Evolutionary conservation across 1,140 invertebrate genomes (phyloP).

Genomic region (Drosophila tsacasi): DNA sequence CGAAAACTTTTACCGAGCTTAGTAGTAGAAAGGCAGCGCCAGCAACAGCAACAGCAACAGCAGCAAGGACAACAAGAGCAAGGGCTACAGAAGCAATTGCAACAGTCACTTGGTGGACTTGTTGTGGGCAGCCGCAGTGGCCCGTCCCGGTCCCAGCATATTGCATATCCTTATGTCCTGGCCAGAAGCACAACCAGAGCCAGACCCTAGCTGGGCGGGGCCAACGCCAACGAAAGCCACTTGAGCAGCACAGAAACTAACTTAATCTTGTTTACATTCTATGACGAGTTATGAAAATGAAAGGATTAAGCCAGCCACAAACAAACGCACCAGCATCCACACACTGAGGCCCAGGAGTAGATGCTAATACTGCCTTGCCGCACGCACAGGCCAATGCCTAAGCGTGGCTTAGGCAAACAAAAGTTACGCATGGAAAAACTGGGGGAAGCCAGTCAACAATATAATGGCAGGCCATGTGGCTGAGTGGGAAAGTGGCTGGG

Average conservation of each 20-base stretch:
- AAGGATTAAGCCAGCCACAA: conserved; percentile 80
- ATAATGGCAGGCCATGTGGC: conserved; percentile 27
- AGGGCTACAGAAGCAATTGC: conserved; percentile 75
- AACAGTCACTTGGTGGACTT: conserved; percentile 81
- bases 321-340: conserved; percentile 65
- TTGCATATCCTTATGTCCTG: conserved; percentile 49
- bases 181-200: conserved; percentile 8
- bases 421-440: conserved; percentile 74
- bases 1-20: conserved; percentile 78
- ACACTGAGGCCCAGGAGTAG: conserved; percentile 25
- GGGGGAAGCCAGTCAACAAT: conserved; percentile 44
- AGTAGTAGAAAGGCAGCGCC: conserved; percentile 69
- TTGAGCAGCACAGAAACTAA: conserved; percentile 80
- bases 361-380: conserved; percentile 41
- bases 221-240: conserved; percentile 63
- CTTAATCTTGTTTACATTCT: conserved; percentile 83
- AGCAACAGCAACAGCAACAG: conserved; percentile 30
- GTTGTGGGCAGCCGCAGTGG: conserved; percentile 68
- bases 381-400: conserved; percentile 60
- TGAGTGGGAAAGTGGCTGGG: conserved; percentile 12
- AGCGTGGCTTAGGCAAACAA: conserved; percentile 71
- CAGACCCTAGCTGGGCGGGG: neutral
- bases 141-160: conserved; percentile 8
- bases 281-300: conserved; percentile 84
- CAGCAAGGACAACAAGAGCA: conserved; percentile 35